Evolutionary conservation across 1,140 invertebrate genomes (phyloP).

Genomic region (Dreissena polymorpha): DNA sequence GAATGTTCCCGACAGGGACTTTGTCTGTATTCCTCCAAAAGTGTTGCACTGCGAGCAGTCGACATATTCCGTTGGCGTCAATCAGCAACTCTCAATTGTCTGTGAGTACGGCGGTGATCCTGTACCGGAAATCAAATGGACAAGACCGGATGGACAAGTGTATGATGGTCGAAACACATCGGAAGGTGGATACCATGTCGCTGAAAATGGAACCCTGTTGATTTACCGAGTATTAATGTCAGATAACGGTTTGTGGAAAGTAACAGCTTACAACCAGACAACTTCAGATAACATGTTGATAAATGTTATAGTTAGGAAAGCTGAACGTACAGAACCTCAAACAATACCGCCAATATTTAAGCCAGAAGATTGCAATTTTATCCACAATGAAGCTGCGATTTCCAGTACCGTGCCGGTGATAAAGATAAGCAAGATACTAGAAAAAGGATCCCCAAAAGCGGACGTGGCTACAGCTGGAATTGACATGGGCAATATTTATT

Average conservation of each 20-base stretch:
- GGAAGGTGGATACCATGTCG: slow-evolving; percentile 21
- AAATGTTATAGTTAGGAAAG: slow-evolving; percentile 23
- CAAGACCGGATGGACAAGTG: slow-evolving; percentile 28
- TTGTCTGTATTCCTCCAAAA: slow-evolving; percentile 50
- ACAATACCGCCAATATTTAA: too few species aligned
- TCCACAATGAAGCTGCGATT: too few species aligned
- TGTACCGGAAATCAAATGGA: slow-evolving; percentile 47
- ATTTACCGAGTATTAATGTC: background rate
- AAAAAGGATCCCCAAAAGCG: too few species aligned
- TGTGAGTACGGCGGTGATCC: slow-evolving; percentile 55
- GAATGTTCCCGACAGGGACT: slow-evolving; percentile 36
- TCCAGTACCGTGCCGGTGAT: too few species aligned
- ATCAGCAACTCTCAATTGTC: slow-evolving; percentile 15
- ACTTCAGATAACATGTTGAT: slow-evolving; percentile 13
- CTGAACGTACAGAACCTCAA: too few species aligned
- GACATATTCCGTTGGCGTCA: slow-evolving; percentile 27
- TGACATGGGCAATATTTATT: too few species aligned
- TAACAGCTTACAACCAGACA: slow-evolving; percentile 44
- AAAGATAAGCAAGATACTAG: too few species aligned
- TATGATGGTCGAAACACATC: slow-evolving; percentile 31
- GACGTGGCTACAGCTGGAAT: too few species aligned
- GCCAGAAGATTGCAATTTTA: too few species aligned
- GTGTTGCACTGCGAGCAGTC: slow-evolving; percentile 30
- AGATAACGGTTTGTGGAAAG: slow-evolving; percentile 46
- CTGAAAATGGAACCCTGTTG: slow-evolving; percentile 35